Evolutionary conservation across 2,113 vertebrate species (phyloP), one percentile per base, ranked within the genome.

Genomic region (Poeciliopsis retropinna): DNA sequence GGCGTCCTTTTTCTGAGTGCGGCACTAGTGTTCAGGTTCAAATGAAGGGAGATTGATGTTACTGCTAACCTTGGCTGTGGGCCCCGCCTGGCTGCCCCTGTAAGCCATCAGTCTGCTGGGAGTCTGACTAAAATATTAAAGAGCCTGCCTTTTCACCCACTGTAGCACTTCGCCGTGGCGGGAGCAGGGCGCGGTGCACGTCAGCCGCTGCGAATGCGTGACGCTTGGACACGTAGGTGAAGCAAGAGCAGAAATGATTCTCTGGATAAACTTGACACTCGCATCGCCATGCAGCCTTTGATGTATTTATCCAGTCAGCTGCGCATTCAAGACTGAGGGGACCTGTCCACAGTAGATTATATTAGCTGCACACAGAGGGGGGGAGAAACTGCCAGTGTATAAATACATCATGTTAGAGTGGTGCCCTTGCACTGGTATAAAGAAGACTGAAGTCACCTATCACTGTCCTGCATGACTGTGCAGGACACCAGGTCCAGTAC

Each of bases 41-140:
- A 81, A 88, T 81, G 71, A 82, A 88, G 74, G 79, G 73, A 86
- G 84, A 80, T 73, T 88, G 86, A 91, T 92, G 88, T 86, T 87
- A 64, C 73, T 69, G 80, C 85, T 89, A 86, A 91, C 90, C 92
- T 92, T 89, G 87, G 88, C 84, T 69, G 54, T 82, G 70, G 29
- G 34, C 85, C 87, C 71, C 90, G 89, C 86, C 85, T 85, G 85
- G 80, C 82, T 89, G 85, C 85, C 70, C 81, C 85, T 89, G 84
- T 85, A 88, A 89, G 84, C 90, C 85, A 91, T 88, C 85, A 90
- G 85, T 89, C 87, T 84, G 78, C 79, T 57, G 72, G 66, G 81
- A 86, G 82, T 84, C 82, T 87, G 88, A 86, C 89, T 90, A 82
- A 89, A 90, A 91, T 91, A 88, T 91, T 90, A 87, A 91, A 87